Conservation (phyloP, 2,888 invertebrate genomes). For the Coronaproctus castanopsis region DNA sequence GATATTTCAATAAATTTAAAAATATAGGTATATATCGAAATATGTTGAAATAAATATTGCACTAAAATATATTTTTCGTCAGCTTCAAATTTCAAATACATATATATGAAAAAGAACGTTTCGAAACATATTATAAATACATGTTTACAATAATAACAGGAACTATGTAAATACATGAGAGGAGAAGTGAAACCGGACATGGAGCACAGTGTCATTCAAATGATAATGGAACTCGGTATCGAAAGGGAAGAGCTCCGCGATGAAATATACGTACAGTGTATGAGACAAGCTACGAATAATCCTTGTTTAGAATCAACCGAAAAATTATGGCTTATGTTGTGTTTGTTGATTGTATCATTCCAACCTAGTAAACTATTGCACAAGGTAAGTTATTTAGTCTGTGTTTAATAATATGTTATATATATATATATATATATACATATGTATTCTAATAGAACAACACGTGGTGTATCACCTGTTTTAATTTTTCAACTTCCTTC, state of each 20-base stretch:
- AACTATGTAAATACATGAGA: constrained; percentile 69
- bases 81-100: too few relatives aligned
- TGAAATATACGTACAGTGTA: constrained; percentile 75
- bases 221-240: constrained; percentile 64
- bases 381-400: constrained; percentile 33
- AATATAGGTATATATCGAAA: too few relatives aligned
- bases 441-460: too few relatives aligned
- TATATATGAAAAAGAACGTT: too few relatives aligned
- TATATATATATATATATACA: too few relatives aligned
- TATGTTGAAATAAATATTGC: too few relatives aligned
- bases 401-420: too few relatives aligned
- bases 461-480: too few relatives aligned
- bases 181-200: constrained; percentile 70
- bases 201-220: constrained; percentile 64
- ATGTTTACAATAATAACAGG: too few relatives aligned
- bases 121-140: too few relatives aligned
- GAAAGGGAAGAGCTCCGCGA: constrained; percentile 81
- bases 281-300: constrained; percentile 73
- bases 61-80: too few relatives aligned
- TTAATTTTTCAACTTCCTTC: neutral
- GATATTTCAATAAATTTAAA: too few relatives aligned
- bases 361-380: constrained; percentile 66
- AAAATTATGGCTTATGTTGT: constrained; percentile 70
- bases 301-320: constrained; percentile 66
- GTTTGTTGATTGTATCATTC: constrained; percentile 77